Percentiles rank a stretch among this genome's conserved stretches.
phyloP scores from a whole-genome alignment of 2,888 invertebrate species.

The Ischnura elegans region DNA sequence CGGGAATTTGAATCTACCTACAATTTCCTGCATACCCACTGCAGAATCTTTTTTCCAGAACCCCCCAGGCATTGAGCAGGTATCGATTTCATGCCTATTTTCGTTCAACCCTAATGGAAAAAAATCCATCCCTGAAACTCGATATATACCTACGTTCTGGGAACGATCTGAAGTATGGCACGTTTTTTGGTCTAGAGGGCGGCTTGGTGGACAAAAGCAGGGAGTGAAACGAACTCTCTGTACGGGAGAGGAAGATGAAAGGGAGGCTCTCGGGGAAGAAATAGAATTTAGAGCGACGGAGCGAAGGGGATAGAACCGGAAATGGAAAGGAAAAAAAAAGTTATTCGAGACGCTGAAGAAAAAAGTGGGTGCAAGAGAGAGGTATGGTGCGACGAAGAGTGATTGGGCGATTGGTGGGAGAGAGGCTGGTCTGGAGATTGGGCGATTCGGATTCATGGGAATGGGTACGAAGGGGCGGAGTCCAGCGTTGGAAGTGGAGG shows the following conservation, averaged over 20 bases:
- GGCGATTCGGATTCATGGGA: background rate
- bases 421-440: background rate
- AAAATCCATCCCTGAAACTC: background rate
- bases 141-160: background rate
- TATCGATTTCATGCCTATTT: background rate
- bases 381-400: background rate
- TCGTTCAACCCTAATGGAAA: background rate
- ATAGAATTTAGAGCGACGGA: background rate
- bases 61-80: background rate
- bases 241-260: constrained; percentile 12
- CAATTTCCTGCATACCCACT: too few species aligned
- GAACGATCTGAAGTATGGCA: background rate
- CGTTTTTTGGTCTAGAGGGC: background rate
- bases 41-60: too few species aligned
- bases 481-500: background rate
- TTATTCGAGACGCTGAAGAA: background rate
- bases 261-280: background rate
- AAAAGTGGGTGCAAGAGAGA: background rate
- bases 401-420: background rate
- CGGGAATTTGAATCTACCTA: too few species aligned
- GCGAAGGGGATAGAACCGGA: background rate
- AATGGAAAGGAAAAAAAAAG: background rate
- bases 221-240: background rate
- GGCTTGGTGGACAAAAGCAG: background rate
- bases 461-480: background rate